phyloP scores from a whole-genome alignment of 2,113 vertebrate species.

The Empidonax traillii region DNA sequence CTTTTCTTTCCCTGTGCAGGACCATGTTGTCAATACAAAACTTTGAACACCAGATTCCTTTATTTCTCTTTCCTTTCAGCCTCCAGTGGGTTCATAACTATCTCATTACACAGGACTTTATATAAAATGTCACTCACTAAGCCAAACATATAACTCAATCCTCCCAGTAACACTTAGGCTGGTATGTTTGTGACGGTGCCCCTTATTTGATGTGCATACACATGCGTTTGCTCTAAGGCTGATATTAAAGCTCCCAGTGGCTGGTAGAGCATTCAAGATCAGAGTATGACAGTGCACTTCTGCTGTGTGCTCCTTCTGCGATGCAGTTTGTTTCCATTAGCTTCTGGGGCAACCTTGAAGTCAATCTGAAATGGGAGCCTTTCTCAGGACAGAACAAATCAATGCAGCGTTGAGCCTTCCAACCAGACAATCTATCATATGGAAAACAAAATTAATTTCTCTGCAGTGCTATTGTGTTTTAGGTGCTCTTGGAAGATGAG shows the following conservation, averaged over 20 bases:
- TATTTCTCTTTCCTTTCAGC: neutral
- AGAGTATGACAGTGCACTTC: neutral
- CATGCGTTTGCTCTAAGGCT: neutral
- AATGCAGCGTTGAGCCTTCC: conserved; percentile 12
- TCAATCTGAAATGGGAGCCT: conserved; percentile 1
- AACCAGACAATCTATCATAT: conserved; percentile 39
- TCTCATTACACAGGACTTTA: neutral
- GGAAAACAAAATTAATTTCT: conserved; percentile 43
- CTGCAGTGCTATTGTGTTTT: conserved; percentile 19
- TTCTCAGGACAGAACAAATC: conserved; percentile 38
- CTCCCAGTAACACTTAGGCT: neutral
- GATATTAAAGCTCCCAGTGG: neutral
- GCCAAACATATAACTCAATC: neutral
- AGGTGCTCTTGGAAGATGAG: neutral
- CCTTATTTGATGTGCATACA: neutral
- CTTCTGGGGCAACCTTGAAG: conserved; percentile 1
- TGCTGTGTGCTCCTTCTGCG: neutral
- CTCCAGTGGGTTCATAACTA: neutral
- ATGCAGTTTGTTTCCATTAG: conserved; percentile 32
- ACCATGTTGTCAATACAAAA: neutral
- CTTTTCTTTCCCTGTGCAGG: neutral
- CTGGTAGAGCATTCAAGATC: neutral
- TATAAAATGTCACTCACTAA: accelerated
- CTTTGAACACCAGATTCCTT: neutral
- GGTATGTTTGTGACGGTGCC: neutral